A percentile compares a stretch with the other conserved stretches of the same genome.
Evolutionary conservation across 2,888 invertebrate genomes (phyloP).

Genomic region (Falcaria lacertinaria): DNA sequence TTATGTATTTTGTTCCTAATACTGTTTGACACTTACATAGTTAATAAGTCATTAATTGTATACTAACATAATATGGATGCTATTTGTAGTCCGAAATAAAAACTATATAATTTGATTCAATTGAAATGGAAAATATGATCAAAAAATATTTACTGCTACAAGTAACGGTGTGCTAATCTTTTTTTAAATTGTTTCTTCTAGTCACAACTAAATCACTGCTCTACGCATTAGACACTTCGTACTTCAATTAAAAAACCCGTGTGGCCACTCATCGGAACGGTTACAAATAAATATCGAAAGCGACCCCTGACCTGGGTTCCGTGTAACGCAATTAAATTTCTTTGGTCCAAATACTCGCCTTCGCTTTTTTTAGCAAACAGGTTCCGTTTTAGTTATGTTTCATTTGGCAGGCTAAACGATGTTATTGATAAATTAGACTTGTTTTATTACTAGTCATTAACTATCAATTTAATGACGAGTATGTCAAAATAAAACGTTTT

Average conservation of each 20-base stretch:
- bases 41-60: too few relatives aligned
- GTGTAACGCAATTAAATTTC: slow-evolving; percentile 60
- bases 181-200: background rate
- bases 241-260: slow-evolving; percentile 53
- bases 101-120: too few relatives aligned
- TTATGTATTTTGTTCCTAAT: too few relatives aligned
- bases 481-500: slow-evolving; percentile 1
- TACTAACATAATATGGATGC: too few relatives aligned
- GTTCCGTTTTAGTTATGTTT: slow-evolving; percentile 31
- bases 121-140: too few relatives aligned
- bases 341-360: slow-evolving; percentile 46
- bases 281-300: slow-evolving; percentile 38
- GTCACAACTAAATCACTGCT: background rate
- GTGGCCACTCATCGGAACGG: slow-evolving; percentile 42
- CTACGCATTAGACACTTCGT: slow-evolving; percentile 14
- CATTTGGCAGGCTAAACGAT: slow-evolving; percentile 23
- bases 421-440: slow-evolving; percentile 7
- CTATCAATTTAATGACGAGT: slow-evolving; percentile 3
- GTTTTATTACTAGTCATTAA: slow-evolving; percentile 5
- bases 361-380: slow-evolving; percentile 28
- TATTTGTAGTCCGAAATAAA: too few relatives aligned
- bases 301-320: slow-evolving; percentile 54
- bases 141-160: too few relatives aligned
- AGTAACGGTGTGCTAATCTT: too few relatives aligned
- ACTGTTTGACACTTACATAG: too few relatives aligned